Percentiles rank a stretch among this genome's conserved stretches.
phyloP scores from a whole-genome alignment of 2,888 invertebrate species.

The Zonitis immaculata region DNA sequence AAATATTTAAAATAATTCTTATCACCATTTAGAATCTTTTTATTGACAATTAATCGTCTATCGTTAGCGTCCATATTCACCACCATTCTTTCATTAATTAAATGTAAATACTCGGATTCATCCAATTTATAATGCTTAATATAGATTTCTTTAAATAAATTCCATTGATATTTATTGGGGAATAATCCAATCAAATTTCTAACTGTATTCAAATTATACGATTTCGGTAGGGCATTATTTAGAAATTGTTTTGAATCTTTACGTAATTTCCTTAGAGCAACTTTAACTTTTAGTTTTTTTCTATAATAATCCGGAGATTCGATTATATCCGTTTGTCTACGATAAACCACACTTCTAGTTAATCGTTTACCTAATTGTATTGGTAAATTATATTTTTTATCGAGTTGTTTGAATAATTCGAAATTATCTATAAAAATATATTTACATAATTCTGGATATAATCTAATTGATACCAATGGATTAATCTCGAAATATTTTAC shows the following conservation, averaged over 20 bases:
- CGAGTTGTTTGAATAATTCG: not conserved
- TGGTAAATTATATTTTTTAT: not conserved
- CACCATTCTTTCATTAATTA: not conserved
- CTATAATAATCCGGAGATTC: not conserved
- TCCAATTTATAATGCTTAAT: not conserved
- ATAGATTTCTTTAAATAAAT: not conserved
- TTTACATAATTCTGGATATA: not conserved
- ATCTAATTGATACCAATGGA: not conserved
- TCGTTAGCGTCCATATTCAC: not conserved
- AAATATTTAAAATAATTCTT: conserved; percentile 18
- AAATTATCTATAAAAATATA: not conserved
- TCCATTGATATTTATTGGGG: not conserved
- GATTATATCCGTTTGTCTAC: not conserved
- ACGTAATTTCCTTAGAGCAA: not conserved
- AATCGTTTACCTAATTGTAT: not conserved
- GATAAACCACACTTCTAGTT: not conserved
- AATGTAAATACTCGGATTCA: not conserved
- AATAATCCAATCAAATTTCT: not conserved
- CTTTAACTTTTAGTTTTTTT: not conserved
- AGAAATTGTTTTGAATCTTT: not conserved
- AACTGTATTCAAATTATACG: not conserved
- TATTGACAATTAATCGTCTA: not conserved
- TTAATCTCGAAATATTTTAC: not conserved
- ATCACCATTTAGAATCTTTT: conserved; percentile 7
- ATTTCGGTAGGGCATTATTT: not conserved